Evolutionary conservation across 2,888 invertebrate genomes (phyloP), one percentile per base, ranked within the genome.

Genomic region (Rotaria macrura): DNA sequence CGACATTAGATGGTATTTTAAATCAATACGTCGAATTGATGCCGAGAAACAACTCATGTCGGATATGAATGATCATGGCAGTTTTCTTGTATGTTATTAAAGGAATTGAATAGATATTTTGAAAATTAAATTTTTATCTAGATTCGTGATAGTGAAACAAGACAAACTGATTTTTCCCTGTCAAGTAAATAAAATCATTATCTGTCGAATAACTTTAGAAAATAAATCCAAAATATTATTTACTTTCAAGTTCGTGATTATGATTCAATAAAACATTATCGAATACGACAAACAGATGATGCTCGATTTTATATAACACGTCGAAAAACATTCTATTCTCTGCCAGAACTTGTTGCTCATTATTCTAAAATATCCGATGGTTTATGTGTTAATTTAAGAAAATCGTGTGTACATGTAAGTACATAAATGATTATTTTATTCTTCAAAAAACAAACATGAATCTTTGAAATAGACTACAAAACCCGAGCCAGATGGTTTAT

Each of bases 1-100:
- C n/a, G n/a, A n/a, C n/a, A n/a, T 84, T 93, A 98, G 98, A 93
- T 99, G 99, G 99, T 99, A 99, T 93, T 99, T 99, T 93, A 96
- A 98, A 88, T 98, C 98, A 92, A 97, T 99, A 90, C 97, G 98
- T 92, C 94, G 99, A 91, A 96, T 97, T 91, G 99, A 99, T 93
- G 99, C 99, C 87, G 99, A 99, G 92, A 99, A 99, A 93, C 96
- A 97, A 92, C 93, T 99, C 88, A 92, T 98, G 87, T 93, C 97
- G 89, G 95, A 96, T 85, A 96, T 96, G 92, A 99, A 99, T 92
- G 97, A 97, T 91, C 98, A 99, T 92, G 99, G 99, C 88, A 96
- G 98, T 90, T 99, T 97, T 84, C 79, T 79, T 25, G 79, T 79
- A 79, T 14, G 65, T 2, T 47, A 47, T 10, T 47, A 43, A 2